Evolutionary conservation across 2,113 vertebrate genomes (phyloP).

Genomic region (Pelvicachromis taeniatus): DNA sequence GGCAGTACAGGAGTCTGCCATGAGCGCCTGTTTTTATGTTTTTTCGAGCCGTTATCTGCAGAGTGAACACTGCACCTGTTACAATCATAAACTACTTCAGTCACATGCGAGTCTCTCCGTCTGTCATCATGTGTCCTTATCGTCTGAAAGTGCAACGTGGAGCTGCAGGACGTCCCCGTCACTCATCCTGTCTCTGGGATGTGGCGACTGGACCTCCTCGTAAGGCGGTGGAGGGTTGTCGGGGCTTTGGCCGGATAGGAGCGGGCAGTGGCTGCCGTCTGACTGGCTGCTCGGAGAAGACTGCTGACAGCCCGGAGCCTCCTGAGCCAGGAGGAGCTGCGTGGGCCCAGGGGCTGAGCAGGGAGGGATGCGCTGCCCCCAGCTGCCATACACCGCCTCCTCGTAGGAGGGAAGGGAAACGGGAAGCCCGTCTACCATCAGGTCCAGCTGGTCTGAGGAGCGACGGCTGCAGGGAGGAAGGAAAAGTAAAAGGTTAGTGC

Average conservation of each 20-base stretch:
- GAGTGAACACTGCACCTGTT: background rate
- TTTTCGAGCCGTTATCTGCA: background rate
- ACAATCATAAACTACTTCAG: background rate
- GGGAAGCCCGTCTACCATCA: constrained; percentile 65
- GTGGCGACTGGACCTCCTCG: constrained; percentile 51
- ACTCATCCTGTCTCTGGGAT: background rate
- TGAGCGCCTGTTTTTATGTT: background rate
- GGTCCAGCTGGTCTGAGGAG: constrained; percentile 75
- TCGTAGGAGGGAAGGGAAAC: constrained; percentile 74
- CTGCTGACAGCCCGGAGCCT: constrained; percentile 9
- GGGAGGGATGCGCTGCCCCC: constrained; percentile 63
- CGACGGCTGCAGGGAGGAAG: constrained; percentile 47
- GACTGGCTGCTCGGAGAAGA: constrained; percentile 5
- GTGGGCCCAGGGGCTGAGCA: constrained; percentile 46
- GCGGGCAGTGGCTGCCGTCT: constrained; percentile 9
- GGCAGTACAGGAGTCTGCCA: background rate
- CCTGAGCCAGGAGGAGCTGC: constrained; percentile 67
- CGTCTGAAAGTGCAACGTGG: constrained; percentile 36
- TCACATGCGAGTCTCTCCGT: background rate
- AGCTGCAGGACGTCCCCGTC: constrained; percentile 22
- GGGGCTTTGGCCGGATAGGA: constrained; percentile 19
- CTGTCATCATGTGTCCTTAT: constrained; percentile 61
- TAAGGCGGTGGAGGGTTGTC: constrained; percentile 67
- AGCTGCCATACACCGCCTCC: constrained; percentile 74
- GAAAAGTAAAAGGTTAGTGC: background rate